Evolutionary conservation across 2,797 vertebrate species (phyloP).

Genomic region (Coccyzus lansbergi): DNA sequence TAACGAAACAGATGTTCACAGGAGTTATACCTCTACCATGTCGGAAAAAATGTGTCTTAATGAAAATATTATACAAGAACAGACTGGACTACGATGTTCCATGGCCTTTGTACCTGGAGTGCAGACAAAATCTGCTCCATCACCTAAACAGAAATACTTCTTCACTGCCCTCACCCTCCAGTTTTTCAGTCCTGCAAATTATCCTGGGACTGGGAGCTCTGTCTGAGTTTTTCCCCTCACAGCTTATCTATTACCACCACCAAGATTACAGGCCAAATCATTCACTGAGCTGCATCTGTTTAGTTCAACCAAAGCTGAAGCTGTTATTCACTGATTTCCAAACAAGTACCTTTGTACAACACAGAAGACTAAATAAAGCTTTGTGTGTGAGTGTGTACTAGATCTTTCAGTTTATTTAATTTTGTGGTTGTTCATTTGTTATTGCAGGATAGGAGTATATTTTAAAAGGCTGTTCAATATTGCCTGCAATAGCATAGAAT

Average conservation of each 20-base stretch:
- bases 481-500: constrained; percentile 1
- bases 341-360: neutral
- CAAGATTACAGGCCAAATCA: neutral
- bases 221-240: neutral
- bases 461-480: neutral
- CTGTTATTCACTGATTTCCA: neutral
- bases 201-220: neutral
- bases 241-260: neutral
- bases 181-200: neutral
- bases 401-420: neutral
- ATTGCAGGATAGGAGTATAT: neutral
- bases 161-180: neutral
- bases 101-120: neutral
- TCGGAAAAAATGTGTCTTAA: neutral
- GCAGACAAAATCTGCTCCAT: constrained; percentile 8
- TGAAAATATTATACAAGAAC: neutral
- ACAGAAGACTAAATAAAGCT: neutral
- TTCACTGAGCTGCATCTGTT: neutral
- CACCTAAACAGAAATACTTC: constrained; percentile 16
- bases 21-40: neutral
- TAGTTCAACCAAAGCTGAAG: neutral
- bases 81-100: neutral
- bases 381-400: neutral
- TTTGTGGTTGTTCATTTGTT: constrained; percentile 1
- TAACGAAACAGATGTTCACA: neutral